phyloP scores from a whole-genome alignment of 1,140 invertebrate genomes.

The Brachionus manjavacas region DNA sequence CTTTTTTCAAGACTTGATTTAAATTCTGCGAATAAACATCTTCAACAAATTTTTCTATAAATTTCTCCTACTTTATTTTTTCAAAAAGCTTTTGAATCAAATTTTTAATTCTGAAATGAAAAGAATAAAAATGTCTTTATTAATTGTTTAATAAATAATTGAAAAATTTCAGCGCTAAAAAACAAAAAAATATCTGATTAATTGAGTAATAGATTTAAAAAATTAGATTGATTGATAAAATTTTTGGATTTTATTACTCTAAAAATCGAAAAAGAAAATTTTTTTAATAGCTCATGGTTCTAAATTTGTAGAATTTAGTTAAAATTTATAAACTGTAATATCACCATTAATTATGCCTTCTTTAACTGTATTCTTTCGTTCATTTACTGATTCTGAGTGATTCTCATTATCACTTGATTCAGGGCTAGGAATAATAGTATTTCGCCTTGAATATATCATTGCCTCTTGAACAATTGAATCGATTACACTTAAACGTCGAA shows the following conservation, averaged over 20 bases:
- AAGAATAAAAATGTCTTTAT: no score
- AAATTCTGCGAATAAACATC: no score
- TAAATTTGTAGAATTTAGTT: no score
- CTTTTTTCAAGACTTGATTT: neutral
- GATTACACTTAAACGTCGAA: neutral
- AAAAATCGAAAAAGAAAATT: no score
- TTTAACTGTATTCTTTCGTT: neutral
- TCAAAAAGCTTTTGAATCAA: neutral
- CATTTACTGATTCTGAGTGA: neutral
- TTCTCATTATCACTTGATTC: conserved; percentile 17
- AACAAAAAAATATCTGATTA: no score
- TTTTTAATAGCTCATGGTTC: no score
- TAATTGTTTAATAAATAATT: no score
- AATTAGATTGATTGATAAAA: no score
- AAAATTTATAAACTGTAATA: neutral
- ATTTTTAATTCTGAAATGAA: neutral
- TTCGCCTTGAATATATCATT: neutral
- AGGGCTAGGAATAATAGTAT: neutral
- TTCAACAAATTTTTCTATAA: no score
- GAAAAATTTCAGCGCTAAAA: no score
- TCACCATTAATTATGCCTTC: neutral
- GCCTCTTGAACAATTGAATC: conserved; percentile 22
- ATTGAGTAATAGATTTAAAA: no score
- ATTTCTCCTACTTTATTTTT: neutral
- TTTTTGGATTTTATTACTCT: no score